Conservation (phyloP, 2,113 vertebrate species). For the Oplegnathus fasciatus region DNA sequence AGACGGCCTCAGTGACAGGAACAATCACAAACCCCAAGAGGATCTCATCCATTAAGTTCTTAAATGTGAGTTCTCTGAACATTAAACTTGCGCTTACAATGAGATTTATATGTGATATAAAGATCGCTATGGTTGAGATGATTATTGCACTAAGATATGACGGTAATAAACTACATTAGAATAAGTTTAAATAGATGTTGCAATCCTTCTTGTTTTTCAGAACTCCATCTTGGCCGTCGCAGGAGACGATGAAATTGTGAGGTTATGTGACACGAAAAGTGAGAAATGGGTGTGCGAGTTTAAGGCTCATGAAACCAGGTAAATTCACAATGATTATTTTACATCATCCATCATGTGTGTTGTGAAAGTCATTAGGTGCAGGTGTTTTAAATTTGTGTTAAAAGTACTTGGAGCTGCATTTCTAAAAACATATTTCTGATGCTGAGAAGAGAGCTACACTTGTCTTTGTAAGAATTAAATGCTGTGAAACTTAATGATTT, state of each 20-base stretch:
- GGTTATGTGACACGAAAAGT: constrained; percentile 87
- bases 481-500: background rate
- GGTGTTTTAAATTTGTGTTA: background rate
- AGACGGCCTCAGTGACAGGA: constrained; percentile 89
- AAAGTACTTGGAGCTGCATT: background rate
- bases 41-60: constrained; percentile 90
- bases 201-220: constrained; percentile 76
- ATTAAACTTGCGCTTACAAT: too few species aligned
- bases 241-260: constrained; percentile 91
- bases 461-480: background rate
- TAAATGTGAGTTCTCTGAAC: constrained; percentile 88
- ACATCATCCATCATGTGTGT: background rate
- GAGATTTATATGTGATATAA: too few species aligned
- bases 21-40: constrained; percentile 88
- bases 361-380: background rate
- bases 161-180: background rate
- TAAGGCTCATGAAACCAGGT: constrained; percentile 97
- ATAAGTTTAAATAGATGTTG: background rate
- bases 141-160: background rate
- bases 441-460: background rate
- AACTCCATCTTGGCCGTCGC: constrained; percentile 90
- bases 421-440: background rate
- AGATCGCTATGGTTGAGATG: background rate
- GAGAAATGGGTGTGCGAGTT: constrained; percentile 90
- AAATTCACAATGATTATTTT: constrained; percentile 15